Conservation (phyloP, 2,797 vertebrate genomes). For the Siniperca obscura region DNA sequence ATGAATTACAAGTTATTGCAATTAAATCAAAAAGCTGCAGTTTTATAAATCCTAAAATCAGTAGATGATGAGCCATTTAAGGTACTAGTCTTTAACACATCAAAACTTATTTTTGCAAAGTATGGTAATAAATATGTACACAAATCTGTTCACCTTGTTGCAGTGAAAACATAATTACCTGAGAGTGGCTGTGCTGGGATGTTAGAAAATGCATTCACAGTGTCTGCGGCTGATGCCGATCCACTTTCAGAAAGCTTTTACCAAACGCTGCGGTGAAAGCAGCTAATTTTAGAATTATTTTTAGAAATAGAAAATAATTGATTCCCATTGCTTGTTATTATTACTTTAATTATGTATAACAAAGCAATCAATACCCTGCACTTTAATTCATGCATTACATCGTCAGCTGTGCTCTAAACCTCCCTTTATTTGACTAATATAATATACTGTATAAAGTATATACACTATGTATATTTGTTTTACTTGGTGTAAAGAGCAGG, state of each 20-base stretch:
- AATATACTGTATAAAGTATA: neutral
- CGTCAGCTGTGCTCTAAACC: neutral
- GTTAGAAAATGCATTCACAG: neutral
- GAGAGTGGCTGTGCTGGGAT: neutral
- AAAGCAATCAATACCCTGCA: too few relatives aligned
- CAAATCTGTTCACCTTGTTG: neutral
- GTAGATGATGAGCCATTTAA: neutral
- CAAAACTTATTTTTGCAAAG: neutral
- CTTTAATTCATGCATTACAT: neutral
- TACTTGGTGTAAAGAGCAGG: neutral
- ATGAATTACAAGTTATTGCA: too few relatives aligned
- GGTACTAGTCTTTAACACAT: neutral
- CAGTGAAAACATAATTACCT: neutral
- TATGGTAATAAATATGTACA: neutral
- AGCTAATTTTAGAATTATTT: neutral
- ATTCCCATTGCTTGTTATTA: neutral
- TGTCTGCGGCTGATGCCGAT: neutral
- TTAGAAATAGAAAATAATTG: neutral
- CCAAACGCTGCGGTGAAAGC: neutral
- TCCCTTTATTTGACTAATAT: neutral
- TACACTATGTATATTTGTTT: neutral
- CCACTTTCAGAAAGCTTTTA: neutral
- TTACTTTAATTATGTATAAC: neutral
- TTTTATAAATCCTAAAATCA: neutral
- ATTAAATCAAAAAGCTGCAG: neutral